Base-by-base conservation (phyloP, 2,888 invertebrate genomes). In the Tigriopus californicus region DNA sequence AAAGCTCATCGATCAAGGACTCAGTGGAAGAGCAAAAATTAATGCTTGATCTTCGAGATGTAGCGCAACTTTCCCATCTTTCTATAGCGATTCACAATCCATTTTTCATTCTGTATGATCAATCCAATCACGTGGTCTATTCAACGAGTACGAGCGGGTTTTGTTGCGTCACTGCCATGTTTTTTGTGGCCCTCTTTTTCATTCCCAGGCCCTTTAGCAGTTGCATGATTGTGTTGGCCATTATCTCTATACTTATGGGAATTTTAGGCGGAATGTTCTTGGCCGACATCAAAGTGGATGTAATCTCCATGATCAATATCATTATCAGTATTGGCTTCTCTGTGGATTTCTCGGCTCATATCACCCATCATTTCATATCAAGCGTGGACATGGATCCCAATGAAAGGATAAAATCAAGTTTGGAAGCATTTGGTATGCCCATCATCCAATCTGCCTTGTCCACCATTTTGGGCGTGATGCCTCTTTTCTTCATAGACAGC, bases 401-500 rank as follows among this genome's bases (percentile, higher is more conserved):
- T 48, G 68, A 70, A 56, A 65, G 70, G 49, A 66, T 72, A 56
- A 64, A 68, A 52, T 67, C 68, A 47, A 71, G 72, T 13, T 65
- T 73, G 12, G 69, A 70, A 61, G 68, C 69, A 3, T 68, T 73
- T 2, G 73, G 73, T 11, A 66, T 71, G 13, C 73, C 73, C 3
- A 72, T 73, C 55, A 63, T 72, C 41, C 71, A 71, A 63, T 69
- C 70, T 18, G 71, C 70, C n/a, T 64, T 68, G 0, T 71, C 71
- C 12, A 73, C 72, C 1, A 68, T 73, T 13, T 64, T 72, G 4
- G 72, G 72, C 13, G 68, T 71, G n/a, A 65, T 70, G 11, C 69
- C 71, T 10, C 64, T 74, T 4, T 41, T 52, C 42, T 53, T 53
- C 20, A 33, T 92, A 0, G 84, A 89, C 65, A 92, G 91, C 64